Evolutionary conservation across 2,113 vertebrate species (phyloP).

Genomic region (Caranx melampygus): DNA sequence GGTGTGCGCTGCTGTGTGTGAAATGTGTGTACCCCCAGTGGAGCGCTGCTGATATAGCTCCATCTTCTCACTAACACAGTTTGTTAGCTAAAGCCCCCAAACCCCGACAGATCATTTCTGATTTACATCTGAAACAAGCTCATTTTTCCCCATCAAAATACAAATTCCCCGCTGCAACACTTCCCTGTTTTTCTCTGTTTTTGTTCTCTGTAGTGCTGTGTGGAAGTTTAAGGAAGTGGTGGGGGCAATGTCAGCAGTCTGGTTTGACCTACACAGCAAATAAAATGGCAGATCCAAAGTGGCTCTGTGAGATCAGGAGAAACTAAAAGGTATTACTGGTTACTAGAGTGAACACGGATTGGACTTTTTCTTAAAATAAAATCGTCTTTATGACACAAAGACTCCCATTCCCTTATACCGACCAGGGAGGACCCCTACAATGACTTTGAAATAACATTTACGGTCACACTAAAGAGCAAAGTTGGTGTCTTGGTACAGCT

Average conservation of each 20-base stretch:
- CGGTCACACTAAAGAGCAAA: too few relatives aligned
- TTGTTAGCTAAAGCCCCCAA: constrained; percentile 52
- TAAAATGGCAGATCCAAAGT: constrained; percentile 30
- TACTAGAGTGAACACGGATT: constrained; percentile 19
- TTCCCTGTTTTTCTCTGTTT: neutral
- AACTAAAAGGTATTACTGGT: constrained; percentile 26
- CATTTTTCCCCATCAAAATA: constrained; percentile 40
- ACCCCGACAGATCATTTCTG: constrained; percentile 46
- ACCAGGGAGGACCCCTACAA: neutral
- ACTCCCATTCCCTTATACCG: neutral
- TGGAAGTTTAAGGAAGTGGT: neutral
- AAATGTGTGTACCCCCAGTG: constrained; percentile 56
- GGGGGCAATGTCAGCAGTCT: neutral
- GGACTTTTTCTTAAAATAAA: neutral
- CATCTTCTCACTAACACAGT: constrained; percentile 50
- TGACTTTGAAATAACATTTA: too few relatives aligned
- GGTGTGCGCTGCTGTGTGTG: constrained; percentile 53
- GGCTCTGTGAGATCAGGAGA: constrained; percentile 12
- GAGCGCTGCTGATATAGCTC: constrained; percentile 55
- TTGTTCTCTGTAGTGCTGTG: neutral
- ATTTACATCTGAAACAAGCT: constrained; percentile 51
- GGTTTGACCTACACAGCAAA: constrained; percentile 19
- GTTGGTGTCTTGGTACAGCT: neutral
- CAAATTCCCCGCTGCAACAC: constrained; percentile 28
- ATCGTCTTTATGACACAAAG: too few relatives aligned